Evolutionary conservation across 2,113 vertebrate genomes (phyloP).

Genomic region (Lucifuga dentata): DNA sequence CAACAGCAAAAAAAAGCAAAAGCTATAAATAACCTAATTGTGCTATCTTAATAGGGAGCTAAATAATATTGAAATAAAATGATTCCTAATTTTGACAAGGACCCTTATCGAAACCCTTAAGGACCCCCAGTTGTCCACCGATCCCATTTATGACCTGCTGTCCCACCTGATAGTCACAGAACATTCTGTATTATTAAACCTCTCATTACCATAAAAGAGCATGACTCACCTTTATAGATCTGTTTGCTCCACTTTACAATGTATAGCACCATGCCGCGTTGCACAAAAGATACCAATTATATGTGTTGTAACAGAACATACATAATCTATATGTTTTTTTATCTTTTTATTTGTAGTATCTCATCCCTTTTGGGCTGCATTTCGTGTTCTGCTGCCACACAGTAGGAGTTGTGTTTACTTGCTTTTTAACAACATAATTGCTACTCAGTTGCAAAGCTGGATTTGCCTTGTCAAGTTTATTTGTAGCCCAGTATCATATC

Average conservation of each 20-base stretch:
- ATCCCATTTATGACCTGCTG: neutral
- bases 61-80: neutral
- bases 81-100: neutral
- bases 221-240: constrained; percentile 68
- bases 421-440: constrained; percentile 19
- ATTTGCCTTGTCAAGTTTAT: no score
- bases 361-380: constrained; percentile 20
- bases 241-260: constrained; percentile 7
- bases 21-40: neutral
- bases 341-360: constrained; percentile 10
- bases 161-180: constrained; percentile 28
- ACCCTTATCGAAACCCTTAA: neutral
- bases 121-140: neutral
- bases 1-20: no score
- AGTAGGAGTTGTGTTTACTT: constrained; percentile 31
- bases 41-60: neutral
- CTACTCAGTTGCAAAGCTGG: constrained; percentile 18
- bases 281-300: no score
- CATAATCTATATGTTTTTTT: constrained; percentile 5
- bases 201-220: constrained; percentile 68
- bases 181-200: constrained; percentile 52
- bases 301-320: no score
- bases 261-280: constrained; percentile 9
- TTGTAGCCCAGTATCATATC: no score
- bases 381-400: constrained; percentile 29